These are phyloP conservation scores for Drosophila subquinaria DNA, from an alignment of 2,888 invertebrate species.

Conservation along the genomic window DNA sequence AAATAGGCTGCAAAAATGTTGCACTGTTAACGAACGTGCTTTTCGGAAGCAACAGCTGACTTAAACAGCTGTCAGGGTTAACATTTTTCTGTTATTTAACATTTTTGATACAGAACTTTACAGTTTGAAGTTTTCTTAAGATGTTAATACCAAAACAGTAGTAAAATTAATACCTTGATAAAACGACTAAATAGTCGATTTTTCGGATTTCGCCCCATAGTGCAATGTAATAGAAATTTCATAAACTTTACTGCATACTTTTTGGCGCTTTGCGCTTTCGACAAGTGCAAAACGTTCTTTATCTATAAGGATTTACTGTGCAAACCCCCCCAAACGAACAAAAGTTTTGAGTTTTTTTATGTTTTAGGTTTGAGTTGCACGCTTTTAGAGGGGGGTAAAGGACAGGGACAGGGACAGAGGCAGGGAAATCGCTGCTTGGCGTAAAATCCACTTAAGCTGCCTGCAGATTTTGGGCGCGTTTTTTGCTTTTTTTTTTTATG, in stretches of 20 bases:
- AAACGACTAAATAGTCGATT: too few relatives aligned
- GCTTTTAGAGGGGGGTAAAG: constrained; percentile 28
- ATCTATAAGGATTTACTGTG: constrained; percentile 65
- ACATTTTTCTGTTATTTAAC: too few relatives aligned
- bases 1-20: too few relatives aligned
- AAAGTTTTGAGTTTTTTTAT: constrained; percentile 34
- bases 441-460: constrained; percentile 72
- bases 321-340: constrained; percentile 41
- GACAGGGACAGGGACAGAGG: not conserved
- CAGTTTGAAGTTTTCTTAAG: too few relatives aligned
- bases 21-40: too few relatives aligned
- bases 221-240: constrained; percentile 74
- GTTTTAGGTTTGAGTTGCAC: constrained; percentile 36
- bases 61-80: too few relatives aligned
- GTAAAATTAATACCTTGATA: too few relatives aligned
- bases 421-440: constrained; percentile 31
- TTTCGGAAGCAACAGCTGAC: too few relatives aligned
- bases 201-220: too few relatives aligned
- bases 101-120: too few relatives aligned
- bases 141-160: too few relatives aligned
- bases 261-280: constrained; percentile 53
- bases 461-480: constrained; percentile 65
- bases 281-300: constrained; percentile 69
- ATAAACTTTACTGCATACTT: constrained; percentile 63
- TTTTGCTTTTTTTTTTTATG: constrained; percentile 56